These are phyloP conservation scores for Urocolius indicus DNA, from an alignment of 2,113 vertebrate species.

Conservation along the genomic window DNA sequence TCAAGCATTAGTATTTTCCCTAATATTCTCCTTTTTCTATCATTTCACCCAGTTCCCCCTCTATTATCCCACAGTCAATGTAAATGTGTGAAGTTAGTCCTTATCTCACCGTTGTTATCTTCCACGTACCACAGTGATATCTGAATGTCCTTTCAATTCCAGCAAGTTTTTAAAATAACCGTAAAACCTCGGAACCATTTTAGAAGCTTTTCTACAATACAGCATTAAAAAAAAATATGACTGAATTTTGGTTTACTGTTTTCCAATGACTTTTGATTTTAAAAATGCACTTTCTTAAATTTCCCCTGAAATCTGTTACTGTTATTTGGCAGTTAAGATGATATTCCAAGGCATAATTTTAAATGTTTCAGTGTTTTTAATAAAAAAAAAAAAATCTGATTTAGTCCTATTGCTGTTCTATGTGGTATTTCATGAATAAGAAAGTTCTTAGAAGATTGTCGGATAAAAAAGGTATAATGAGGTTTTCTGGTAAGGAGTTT, in stretches of 20 bases:
- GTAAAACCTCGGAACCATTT: not conserved
- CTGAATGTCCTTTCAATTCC: not conserved
- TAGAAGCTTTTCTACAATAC: not conserved
- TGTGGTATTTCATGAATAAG: not conserved
- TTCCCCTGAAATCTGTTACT: not conserved
- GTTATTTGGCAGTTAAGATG: not conserved
- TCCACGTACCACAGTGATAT: fast-evolving
- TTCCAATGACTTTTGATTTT: not conserved
- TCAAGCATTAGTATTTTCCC: not conserved
- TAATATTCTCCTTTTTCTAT: not conserved
- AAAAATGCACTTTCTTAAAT: not conserved
- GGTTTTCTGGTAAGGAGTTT: not conserved
- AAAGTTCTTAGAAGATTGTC: not conserved
- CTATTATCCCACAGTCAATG: not conserved
- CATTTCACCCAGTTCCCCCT: not conserved
- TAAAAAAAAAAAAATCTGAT: not conserved
- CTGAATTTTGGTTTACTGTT: not conserved
- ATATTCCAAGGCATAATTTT: not conserved
- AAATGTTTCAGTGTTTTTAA: not conserved
- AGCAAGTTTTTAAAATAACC: not conserved
- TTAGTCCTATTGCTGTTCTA: not conserved
- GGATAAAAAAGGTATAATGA: not conserved
- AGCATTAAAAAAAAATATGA: not conserved
- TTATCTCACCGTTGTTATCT: not conserved
- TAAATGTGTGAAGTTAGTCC: not conserved